Conservation (phyloP, 2,888 invertebrate species). For the Pachymerium ferrugineum region DNA sequence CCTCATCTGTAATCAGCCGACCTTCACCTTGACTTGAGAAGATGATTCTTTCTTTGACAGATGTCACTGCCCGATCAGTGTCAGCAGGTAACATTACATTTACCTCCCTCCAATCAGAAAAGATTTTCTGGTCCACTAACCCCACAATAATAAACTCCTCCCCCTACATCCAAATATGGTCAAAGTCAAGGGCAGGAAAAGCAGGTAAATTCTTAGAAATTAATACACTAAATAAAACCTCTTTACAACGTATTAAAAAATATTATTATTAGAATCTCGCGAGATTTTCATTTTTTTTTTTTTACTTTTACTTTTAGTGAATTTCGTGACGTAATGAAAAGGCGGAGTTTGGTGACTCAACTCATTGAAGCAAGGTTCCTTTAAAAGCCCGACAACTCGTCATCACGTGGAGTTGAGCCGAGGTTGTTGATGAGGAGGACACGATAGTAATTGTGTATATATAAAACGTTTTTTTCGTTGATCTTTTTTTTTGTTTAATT, state of each 20-base stretch:
- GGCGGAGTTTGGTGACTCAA: neutral
- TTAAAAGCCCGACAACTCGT: slow-evolving; percentile 1
- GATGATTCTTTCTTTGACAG: slow-evolving; percentile 14
- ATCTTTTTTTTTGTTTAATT: no score
- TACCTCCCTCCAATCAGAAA: neutral
- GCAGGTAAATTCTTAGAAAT: neutral
- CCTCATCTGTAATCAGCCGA: slow-evolving; percentile 5
- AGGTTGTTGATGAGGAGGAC: neutral
- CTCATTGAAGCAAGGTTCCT: neutral
- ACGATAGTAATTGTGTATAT: neutral
- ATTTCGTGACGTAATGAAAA: no score
- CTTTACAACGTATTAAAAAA: neutral
- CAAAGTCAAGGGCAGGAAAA: slow-evolving; percentile 17
- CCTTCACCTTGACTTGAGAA: slow-evolving; percentile 3
- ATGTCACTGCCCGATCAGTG: slow-evolving; percentile 12
- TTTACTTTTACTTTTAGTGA: neutral
- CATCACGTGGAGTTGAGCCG: slow-evolving; percentile 8
- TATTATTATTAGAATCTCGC: neutral
- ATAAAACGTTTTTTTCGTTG: no score
- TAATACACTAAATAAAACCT: neutral
- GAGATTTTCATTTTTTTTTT: neutral
- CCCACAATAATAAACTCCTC: no score
- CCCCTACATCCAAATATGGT: neutral
- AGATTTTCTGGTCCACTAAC: neutral
- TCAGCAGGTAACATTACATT: neutral